Evolutionary conservation across 2,113 vertebrate genomes (phyloP).

Genomic region (Dicerorhinus sumatrensis): DNA sequence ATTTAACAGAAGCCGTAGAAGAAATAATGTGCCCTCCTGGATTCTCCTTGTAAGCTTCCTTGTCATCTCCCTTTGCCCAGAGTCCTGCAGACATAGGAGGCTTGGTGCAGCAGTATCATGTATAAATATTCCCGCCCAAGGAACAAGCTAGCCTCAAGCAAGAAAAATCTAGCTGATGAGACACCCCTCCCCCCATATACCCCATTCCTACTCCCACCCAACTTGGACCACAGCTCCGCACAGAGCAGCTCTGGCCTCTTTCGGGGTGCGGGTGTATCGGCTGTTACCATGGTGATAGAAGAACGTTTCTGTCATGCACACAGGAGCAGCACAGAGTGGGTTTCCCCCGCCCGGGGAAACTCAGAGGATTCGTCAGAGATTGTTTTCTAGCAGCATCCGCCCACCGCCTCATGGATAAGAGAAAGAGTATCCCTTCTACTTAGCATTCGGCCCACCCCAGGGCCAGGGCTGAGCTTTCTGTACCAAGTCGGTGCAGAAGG

Average conservation of each 20-base stretch:
- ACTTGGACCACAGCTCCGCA: slow-evolving; percentile 55
- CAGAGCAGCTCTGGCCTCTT: slow-evolving; percentile 70
- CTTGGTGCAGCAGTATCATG: background rate
- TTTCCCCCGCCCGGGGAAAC: slow-evolving; percentile 84
- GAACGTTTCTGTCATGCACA: slow-evolving; percentile 68
- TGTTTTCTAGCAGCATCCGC: slow-evolving; percentile 54
- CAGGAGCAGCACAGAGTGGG: slow-evolving; percentile 57
- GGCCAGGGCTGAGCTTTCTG: slow-evolving; percentile 18
- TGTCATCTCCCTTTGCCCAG: slow-evolving; percentile 9
- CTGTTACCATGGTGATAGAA: slow-evolving; percentile 79
- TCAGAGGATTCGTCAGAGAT: slow-evolving; percentile 63
- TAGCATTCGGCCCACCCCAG: background rate
- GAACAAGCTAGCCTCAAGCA: slow-evolving; percentile 27
- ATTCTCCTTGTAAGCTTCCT: background rate
- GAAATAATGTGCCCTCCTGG: background rate
- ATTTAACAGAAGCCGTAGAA: slow-evolving; percentile 6
- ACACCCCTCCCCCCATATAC: background rate
- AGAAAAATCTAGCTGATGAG: slow-evolving; percentile 38
- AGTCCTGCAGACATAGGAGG: background rate
- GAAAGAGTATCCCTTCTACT: background rate
- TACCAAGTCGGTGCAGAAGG: background rate
- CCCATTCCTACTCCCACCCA: slow-evolving; percentile 49
- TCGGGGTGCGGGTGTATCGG: slow-evolving; percentile 49
- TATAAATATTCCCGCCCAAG: background rate
- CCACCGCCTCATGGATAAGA: slow-evolving; percentile 3